Percentiles rank a stretch among this genome's conserved stretches.
Conservation (phyloP, 1,140 invertebrate genomes). For the Pachypeltis micranthus region DNA sequence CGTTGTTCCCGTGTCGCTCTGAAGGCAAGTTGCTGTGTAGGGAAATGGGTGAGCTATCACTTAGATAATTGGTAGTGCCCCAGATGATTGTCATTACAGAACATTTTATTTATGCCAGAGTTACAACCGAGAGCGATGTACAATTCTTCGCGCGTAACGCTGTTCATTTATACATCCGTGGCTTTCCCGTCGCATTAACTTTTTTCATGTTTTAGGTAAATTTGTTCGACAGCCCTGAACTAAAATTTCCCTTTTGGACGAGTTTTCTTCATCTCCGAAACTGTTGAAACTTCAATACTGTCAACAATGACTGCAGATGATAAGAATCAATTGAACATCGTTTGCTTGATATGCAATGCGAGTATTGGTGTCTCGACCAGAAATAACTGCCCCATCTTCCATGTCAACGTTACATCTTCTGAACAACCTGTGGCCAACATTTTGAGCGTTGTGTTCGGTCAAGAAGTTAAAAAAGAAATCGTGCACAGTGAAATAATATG, state of each 20-base stretch:
- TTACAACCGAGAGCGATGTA: not conserved
- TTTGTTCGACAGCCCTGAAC: not conserved
- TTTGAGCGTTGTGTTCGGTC: slow-evolving; percentile 40
- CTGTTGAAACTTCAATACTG: not conserved
- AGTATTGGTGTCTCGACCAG: slow-evolving; percentile 40
- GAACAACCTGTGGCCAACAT: slow-evolving; percentile 37
- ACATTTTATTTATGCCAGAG: not conserved
- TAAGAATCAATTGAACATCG: not conserved
- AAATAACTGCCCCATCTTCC: slow-evolving; percentile 42
- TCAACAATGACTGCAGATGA: not conserved
- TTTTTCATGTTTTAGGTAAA: not conserved
- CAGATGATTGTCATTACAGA: not conserved
- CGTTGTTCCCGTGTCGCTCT: not conserved
- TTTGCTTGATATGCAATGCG: slow-evolving; percentile 43
- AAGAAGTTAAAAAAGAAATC: slow-evolving; percentile 37
- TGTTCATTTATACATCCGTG: not conserved
- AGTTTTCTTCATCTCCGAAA: not conserved
- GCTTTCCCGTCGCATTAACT: not conserved
- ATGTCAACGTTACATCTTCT: slow-evolving; percentile 32
- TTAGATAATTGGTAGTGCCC: not conserved
- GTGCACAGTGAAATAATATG: slow-evolving; percentile 44
- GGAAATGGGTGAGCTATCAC: not conserved
- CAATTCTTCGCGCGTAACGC: not conserved
- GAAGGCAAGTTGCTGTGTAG: not conserved
- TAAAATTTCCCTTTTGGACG: not conserved